phyloP scores from a whole-genome alignment of 2,797 vertebrate species.

The Holocentrus rufus region DNA sequence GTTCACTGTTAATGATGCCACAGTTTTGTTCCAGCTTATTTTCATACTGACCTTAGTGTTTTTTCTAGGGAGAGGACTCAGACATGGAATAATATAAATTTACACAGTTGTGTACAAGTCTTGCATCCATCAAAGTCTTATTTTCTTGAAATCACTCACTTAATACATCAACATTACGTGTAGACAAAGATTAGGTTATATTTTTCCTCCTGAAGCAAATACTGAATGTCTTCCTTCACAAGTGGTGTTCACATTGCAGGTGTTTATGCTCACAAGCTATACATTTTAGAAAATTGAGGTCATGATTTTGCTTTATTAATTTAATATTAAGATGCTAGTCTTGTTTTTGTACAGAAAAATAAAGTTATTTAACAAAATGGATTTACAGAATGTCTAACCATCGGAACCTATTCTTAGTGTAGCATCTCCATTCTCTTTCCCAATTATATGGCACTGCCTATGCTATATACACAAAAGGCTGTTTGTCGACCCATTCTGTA shows the following conservation, averaged over 20 bases:
- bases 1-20: constrained; percentile 21
- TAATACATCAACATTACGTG: background rate
- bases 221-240: constrained; percentile 6
- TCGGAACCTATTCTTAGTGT: background rate
- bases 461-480: too few species aligned
- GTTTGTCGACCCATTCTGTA: too few species aligned
- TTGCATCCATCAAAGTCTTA: constrained; percentile 12
- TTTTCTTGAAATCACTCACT: constrained; percentile 12
- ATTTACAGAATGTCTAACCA: background rate
- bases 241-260: background rate
- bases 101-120: constrained; percentile 27
- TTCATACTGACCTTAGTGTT: constrained; percentile 39
- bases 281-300: background rate
- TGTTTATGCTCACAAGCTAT: background rate
- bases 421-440: background rate
- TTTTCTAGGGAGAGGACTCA: constrained; percentile 38
- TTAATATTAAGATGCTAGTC: constrained; percentile 12
- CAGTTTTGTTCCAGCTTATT: constrained; percentile 41
- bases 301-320: background rate
- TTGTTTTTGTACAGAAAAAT: constrained; percentile 19
- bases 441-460: background rate
- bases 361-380: background rate
- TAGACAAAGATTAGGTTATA: too few species aligned
- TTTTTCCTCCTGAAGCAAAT: constrained; percentile 8
- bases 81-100: constrained; percentile 53